Base-by-base conservation (phyloP, 1,140 invertebrate genomes). In the Calycopis cecrops region DNA sequence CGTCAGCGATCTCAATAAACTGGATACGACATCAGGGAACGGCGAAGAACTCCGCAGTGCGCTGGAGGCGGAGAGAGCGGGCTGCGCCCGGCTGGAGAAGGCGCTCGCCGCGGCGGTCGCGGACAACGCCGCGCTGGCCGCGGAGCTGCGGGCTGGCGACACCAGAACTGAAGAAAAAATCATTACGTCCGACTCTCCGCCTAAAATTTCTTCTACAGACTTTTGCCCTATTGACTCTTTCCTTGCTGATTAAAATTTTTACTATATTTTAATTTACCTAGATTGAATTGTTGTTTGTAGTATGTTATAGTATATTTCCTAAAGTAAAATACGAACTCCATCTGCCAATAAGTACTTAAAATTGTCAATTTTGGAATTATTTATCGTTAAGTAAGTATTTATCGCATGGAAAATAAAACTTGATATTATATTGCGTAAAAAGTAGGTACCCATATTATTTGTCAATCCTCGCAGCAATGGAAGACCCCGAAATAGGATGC, bases 221-320 rank as follows among this genome's bases (percentile, higher is more conserved):
- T 68, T 78, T 48, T 73, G 65, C 54, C 71, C 78, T 0, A 76
- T 85, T 38, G 78, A 83, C 44, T 79, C 67, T 6, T 85, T 85
- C 53, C 68, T 85, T 55, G 79, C 77, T 48, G 76, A 83, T 37
- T 81, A 69, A 70, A 16, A 2, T 18, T 28, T 28, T 6, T 28
- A 3, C 21, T 28, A 6, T 28, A 28, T 3, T 48, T 12, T 48
- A 3, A 0, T 9, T 9, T 9, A 8, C 16, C 10, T 18, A 9
- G 3, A 16, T 18, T 44, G 1, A 16, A 17, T 28, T 28, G 6
- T 28, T 28, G 21, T 28, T n/a, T 3, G 21, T 28, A 28, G 6
- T 28, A 28, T 28, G n/a, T n/a, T n/a, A n/a, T n/a, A n/a, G n/a
- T n/a, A n/a, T n/a, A n/a, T n/a, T n/a, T n/a, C n/a, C n/a, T n/a